A percentile compares a stretch with the other conserved stretches of the same genome.
These are phyloP conservation scores for Microtus californicus DNA, from an alignment of 2,797 vertebrate species.

Conservation along the genomic window DNA sequence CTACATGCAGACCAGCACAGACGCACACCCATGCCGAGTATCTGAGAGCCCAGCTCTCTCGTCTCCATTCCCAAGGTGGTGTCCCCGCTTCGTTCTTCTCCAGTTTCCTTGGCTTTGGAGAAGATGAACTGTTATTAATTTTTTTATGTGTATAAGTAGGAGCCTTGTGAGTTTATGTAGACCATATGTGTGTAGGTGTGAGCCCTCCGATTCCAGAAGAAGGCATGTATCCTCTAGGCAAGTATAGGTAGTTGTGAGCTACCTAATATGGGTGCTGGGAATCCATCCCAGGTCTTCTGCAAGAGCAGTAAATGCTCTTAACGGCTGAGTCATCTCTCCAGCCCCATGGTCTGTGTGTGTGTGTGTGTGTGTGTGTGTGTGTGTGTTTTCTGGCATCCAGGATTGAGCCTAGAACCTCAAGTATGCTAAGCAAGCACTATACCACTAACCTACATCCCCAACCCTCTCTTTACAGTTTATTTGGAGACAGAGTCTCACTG, in stretches of 20 bases:
- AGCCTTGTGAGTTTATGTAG: neutral
- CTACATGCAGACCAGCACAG: neutral
- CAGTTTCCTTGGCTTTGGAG: neutral
- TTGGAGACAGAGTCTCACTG: neutral
- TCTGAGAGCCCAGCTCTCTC: neutral
- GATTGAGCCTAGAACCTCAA: neutral
- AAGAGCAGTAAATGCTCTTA: neutral
- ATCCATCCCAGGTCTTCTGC: neutral
- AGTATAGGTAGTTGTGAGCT: neutral
- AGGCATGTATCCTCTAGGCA: neutral
- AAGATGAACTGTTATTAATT: neutral
- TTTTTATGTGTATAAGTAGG: neutral
- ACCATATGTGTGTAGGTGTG: too few species aligned
- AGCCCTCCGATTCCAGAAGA: neutral
- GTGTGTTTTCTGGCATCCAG: neutral
- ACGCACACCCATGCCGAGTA: rapidly evolving
- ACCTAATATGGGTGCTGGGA: neutral
- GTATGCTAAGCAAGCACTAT: neutral
- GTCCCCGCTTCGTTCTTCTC: neutral
- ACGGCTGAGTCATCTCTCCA: neutral
- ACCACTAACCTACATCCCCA: too few species aligned
- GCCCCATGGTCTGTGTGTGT: neutral
- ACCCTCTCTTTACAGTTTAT: neutral
- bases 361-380: too few species aligned
- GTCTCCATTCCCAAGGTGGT: neutral